A percentile compares a stretch with the other conserved stretches of the same genome.
These are phyloP conservation scores for Holocentrus rufus DNA, from an alignment of 2,797 vertebrate species.

Conservation along the genomic window DNA sequence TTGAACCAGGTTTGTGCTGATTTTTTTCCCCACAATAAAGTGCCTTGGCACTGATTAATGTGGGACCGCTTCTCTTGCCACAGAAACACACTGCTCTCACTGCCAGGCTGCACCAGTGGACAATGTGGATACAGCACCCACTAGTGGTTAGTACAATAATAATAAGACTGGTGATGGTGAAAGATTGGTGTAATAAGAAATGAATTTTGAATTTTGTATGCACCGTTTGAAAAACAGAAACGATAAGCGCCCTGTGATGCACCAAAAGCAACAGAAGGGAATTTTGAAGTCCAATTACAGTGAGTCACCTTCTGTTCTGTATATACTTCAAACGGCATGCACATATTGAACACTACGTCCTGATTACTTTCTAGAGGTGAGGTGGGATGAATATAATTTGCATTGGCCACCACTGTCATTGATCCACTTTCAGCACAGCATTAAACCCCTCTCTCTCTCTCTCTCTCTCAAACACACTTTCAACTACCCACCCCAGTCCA, in stretches of 20 bases:
- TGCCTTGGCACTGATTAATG: neutral
- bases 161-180: too few relatives aligned
- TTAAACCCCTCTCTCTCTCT: neutral
- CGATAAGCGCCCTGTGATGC: too few relatives aligned
- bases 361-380: constrained; percentile 7
- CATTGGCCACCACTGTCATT: constrained; percentile 13
- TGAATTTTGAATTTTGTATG: too few relatives aligned
- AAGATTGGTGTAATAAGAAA: too few relatives aligned
- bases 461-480: neutral
- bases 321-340: neutral
- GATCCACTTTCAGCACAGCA: neutral
- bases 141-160: constrained; percentile 49
- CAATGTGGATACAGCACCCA: constrained; percentile 36
- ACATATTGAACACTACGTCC: constrained; percentile 11
- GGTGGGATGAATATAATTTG: constrained; percentile 7
- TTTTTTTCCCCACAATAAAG: neutral
- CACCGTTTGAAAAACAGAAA: too few relatives aligned
- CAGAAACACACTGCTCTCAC: neutral
- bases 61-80: neutral
- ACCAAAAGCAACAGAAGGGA: too few relatives aligned
- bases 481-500: neutral
- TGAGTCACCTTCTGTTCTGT: too few relatives aligned
- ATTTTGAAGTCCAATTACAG: too few relatives aligned
- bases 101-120: neutral
- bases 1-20: constrained; percentile 1